These are phyloP conservation scores for Triops cancriformis DNA, from an alignment of 1,140 invertebrate species.

Conservation along the genomic window DNA sequence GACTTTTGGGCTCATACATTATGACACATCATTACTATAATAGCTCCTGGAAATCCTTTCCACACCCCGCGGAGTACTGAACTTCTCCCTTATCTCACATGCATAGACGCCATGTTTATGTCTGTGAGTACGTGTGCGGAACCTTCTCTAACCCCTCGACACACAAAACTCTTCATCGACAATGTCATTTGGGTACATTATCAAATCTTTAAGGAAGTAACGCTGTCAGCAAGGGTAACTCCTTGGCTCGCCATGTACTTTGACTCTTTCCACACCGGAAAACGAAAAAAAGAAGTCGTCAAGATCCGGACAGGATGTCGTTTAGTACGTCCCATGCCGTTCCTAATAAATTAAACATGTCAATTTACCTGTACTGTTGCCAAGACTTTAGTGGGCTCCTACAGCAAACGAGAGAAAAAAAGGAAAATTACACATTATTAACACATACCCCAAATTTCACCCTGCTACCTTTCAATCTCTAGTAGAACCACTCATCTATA, in stretches of 20 bases:
- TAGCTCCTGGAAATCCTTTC: slow-evolving; percentile 1
- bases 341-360: not conserved
- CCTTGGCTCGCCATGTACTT: not conserved
- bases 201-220: not conserved
- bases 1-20: not conserved
- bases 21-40: slow-evolving; percentile 7
- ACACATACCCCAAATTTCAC: not conserved
- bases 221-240: not conserved
- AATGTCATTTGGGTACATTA: not conserved
- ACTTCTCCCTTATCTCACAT: not conserved
- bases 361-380: slow-evolving; percentile 23
- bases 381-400: slow-evolving; percentile 24
- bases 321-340: not conserved
- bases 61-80: not conserved
- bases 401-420: slow-evolving; percentile 7
- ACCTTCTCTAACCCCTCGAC: too few relatives aligned
- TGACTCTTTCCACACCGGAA: not conserved
- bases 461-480: not conserved
- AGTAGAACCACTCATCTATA: too few relatives aligned
- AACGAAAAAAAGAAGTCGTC: not conserved
- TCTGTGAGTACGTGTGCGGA: too few relatives aligned
- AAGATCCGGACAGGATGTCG: slow-evolving; percentile 8
- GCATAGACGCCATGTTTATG: not conserved
- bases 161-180: not conserved
- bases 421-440: not conserved